These are phyloP conservation scores for Brachyhypopomus occidentalis DNA, from an alignment of 2,113 vertebrate genomes.

Conservation along the genomic window DNA sequence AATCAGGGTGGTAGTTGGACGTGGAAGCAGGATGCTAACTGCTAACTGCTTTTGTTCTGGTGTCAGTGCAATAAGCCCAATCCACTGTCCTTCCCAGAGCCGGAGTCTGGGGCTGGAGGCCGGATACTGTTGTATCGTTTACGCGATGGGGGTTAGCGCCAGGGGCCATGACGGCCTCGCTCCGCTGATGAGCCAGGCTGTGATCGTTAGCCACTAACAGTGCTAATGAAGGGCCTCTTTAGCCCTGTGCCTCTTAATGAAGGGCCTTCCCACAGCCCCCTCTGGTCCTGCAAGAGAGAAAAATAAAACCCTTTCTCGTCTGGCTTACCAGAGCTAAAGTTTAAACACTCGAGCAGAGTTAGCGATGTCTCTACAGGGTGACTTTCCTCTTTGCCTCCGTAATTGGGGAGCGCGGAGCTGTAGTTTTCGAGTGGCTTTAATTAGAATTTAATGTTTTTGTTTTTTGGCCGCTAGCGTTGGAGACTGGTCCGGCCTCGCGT, in stretches of 20 bases:
- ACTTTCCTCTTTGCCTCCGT: conserved; percentile 43
- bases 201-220: conserved; percentile 40
- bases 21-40: background rate
- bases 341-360: conserved; percentile 51
- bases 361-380: conserved; percentile 40
- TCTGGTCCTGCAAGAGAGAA: conserved; percentile 12
- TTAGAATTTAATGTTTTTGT: conserved; percentile 51
- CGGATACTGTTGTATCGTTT: conserved; percentile 35
- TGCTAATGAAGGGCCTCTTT: conserved; percentile 60
- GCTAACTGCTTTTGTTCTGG: background rate
- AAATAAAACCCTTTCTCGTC: conserved; percentile 26
- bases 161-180: background rate
- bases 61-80: background rate
- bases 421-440: conserved; percentile 51
- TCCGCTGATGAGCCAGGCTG: conserved; percentile 43
- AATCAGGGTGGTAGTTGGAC: background rate
- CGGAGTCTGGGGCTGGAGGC: conserved; percentile 35
- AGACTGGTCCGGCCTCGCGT: conserved; percentile 41
- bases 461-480: conserved; percentile 49
- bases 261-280: conserved; percentile 32
- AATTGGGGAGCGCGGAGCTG: conserved; percentile 45
- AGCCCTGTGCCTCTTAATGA: conserved; percentile 45
- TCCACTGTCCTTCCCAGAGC: background rate
- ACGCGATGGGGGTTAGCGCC: conserved; percentile 10
- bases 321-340: conserved; percentile 36